Conservation (phyloP, 2,888 invertebrate genomes). For the Linyphia triangularis region DNA sequence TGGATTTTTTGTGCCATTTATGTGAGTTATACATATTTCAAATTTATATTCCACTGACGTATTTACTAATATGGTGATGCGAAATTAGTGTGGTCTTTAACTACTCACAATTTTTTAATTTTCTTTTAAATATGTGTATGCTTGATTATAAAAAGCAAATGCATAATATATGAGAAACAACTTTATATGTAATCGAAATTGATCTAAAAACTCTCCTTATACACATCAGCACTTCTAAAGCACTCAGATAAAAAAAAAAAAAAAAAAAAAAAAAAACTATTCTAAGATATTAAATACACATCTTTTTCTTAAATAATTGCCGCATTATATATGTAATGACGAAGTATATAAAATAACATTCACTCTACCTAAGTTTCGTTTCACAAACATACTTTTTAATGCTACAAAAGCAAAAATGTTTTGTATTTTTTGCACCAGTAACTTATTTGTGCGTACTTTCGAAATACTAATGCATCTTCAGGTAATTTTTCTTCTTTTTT, state of each 20-base stretch:
- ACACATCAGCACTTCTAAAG: not conserved
- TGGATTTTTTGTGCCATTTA: too few relatives aligned
- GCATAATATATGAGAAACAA: not conserved
- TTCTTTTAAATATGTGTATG: too few relatives aligned
- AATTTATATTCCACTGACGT: too few relatives aligned
- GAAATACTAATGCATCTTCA: conserved; percentile 26
- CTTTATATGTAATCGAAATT: not conserved
- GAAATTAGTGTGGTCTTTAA: too few relatives aligned
- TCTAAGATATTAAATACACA: conserved; percentile 38
- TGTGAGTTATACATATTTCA: too few relatives aligned
- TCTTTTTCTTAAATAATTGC: conserved; percentile 33
- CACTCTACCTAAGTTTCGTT: conserved; percentile 6
- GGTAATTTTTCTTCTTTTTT: conserved; percentile 28
- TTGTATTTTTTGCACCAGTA: conserved; percentile 29
- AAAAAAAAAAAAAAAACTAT: not conserved
- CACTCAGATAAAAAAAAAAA: not conserved
- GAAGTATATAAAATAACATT: conserved; percentile 46
- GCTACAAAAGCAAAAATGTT: conserved; percentile 20
- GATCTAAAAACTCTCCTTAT: too few relatives aligned
- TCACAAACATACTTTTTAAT: conserved; percentile 19
- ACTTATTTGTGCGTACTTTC: conserved; percentile 43
- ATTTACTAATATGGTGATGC: too few relatives aligned
- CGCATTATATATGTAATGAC: conserved; percentile 7
- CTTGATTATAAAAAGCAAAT: not conserved
- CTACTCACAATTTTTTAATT: too few relatives aligned